Evolutionary conservation across 2,888 invertebrate genomes (phyloP).

Genomic region (Eristalis intricaria): DNA sequence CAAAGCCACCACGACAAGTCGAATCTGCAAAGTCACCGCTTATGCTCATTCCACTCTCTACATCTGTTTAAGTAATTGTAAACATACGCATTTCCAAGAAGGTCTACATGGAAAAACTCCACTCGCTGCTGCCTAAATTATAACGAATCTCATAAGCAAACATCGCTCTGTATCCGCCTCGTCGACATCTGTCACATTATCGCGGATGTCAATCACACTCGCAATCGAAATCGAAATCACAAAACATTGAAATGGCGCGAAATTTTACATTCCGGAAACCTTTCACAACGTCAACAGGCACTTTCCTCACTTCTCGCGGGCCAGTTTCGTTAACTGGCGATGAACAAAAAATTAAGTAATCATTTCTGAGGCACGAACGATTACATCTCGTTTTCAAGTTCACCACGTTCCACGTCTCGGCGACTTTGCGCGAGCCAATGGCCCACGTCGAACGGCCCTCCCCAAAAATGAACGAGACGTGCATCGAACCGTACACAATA

Average conservation of each 20-base stretch:
- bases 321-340: neutral
- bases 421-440: neutral
- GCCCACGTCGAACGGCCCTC: neutral
- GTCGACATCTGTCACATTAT: neutral
- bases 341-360: neutral
- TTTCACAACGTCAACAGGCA: neutral
- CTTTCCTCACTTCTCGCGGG: neutral
- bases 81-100: neutral
- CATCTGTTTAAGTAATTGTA: too few relatives aligned
- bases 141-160: neutral
- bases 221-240: neutral
- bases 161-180: neutral
- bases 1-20: too few relatives aligned
- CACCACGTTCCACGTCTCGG: neutral
- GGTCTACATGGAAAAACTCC: neutral
- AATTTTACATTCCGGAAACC: neutral
- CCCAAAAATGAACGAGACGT: neutral
- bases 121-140: neutral
- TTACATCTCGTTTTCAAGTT: constrained; percentile 7
- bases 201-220: neutral
- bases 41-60: too few relatives aligned
- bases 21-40: too few relatives aligned
- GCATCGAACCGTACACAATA: neutral
- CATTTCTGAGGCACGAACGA: neutral
- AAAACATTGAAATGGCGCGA: neutral